phyloP scores from a whole-genome alignment of 1,140 invertebrate genomes.

The Diplogasteroides magnus region DNA sequence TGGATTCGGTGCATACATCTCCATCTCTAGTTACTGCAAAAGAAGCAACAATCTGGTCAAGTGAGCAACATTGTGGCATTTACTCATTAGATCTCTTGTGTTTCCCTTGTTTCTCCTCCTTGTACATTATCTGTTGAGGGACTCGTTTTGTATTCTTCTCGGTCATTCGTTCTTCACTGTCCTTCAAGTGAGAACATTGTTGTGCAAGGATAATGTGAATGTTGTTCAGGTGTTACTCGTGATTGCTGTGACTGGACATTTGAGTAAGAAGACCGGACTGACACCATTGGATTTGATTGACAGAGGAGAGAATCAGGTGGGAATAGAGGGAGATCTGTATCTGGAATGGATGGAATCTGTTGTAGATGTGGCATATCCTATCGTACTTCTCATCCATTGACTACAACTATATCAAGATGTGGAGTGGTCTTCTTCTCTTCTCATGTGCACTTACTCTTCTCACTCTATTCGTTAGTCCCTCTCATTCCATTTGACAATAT shows the following conservation, averaged over 20 bases:
- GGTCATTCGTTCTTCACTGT: constrained; percentile 39
- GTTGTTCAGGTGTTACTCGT: neutral
- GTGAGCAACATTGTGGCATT: constrained; percentile 13
- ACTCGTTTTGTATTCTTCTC: constrained; percentile 47
- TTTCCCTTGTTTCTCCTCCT: neutral
- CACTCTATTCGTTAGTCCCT: constrained; percentile 50
- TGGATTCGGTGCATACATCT: constrained; percentile 56
- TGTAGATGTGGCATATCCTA: constrained; percentile 48
- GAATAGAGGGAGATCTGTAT: neutral
- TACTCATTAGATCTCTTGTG: neutral
- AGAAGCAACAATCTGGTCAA: constrained; percentile 51
- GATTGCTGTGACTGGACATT: neutral
- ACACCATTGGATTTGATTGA: constrained; percentile 27
- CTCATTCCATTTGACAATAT: constrained; percentile 9
- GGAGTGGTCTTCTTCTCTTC: constrained; percentile 43
- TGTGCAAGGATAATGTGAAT: neutral
- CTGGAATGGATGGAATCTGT: neutral
- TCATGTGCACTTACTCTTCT: constrained; percentile 38
- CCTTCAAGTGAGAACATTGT: constrained; percentile 35
- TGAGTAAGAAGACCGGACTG: neutral
- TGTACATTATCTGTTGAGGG: constrained; percentile 33
- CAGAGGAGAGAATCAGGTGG: constrained; percentile 28
- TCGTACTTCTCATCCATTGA: constrained; percentile 46
- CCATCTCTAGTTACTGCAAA: constrained; percentile 53
- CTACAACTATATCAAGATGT: constrained; percentile 36